Evolutionary conservation across 2,797 vertebrate genomes (phyloP), one percentile per base, ranked within the genome.

Genomic region (Spizella passerina): DNA sequence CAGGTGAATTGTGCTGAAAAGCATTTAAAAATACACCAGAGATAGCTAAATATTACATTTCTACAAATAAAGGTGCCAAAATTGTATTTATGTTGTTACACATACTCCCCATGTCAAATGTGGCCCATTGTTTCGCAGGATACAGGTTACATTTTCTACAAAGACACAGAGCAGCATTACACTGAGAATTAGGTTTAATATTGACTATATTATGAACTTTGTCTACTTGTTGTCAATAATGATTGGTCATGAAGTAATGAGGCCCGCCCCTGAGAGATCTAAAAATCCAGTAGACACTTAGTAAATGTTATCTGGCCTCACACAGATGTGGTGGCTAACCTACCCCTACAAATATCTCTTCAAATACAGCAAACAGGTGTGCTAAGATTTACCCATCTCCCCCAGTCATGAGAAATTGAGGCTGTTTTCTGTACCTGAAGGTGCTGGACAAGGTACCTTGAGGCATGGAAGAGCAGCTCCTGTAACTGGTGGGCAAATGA

Each of bases 391-490:
- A 64, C 12, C 9, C 4, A 19, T 8, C 47, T 87, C 12, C 34
- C 1, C 0, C 7, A 50, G 3, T 8, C 26, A n/a, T 0, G 1
- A 89, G 66, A 82, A 76, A 56, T 3, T 56, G 26, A 80, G 22
- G n/a, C 18, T 36, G 16, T 32, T 75, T 66, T 56, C 64, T 3
- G 1, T 20, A 63, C 21, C 24, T 55, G 39, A 95, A 70, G 21
- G 43, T 57, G 43, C 26, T 4, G 15, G 46, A 64, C 7, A 41
- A 72, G 6, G 14, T 41, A 52, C 17, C 47, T 12, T 12, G 26
- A 39, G 24, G 36, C 14, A 36, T 4, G 8, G 55, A 81, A 66
- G 15, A 66, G 52, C 23, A 63, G 43, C 32, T 61, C 36, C 63
- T 4, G 2, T 32, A 59, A 65, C 3, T 19, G 50, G 30, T 41